These are phyloP conservation scores for Lithosia quadra DNA, from an alignment of 2,888 invertebrate species.

Conservation along the genomic window DNA sequence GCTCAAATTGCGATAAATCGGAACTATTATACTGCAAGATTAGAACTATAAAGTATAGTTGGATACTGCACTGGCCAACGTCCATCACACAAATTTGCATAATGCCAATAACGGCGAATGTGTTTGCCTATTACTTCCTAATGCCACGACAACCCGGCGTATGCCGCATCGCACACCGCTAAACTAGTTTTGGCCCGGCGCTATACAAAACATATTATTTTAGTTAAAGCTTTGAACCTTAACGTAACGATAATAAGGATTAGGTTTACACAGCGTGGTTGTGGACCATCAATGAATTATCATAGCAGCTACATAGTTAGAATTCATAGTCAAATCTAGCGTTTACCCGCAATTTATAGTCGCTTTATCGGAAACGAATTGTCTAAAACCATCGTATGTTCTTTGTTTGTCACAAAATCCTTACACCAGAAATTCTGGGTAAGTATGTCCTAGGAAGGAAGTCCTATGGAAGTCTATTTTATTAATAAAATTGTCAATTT, in stretches of 20 bases:
- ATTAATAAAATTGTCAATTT: too few species aligned
- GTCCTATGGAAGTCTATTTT: too few species aligned
- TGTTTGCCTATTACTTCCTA: background rate
- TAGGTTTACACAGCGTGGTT: background rate
- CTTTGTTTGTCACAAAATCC: too few species aligned
- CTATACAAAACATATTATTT: background rate
- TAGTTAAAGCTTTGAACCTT: background rate
- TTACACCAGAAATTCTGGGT: too few species aligned
- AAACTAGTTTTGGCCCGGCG: background rate
- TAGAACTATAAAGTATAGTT: too few species aligned
- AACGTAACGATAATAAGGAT: background rate
- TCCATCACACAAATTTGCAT: background rate
- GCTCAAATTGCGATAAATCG: background rate
- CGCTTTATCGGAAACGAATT: too few species aligned
- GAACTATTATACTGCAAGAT: background rate
- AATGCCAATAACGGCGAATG: background rate
- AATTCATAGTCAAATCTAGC: background rate
- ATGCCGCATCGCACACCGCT: background rate
- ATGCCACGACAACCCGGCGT: background rate
- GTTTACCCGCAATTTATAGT: background rate
- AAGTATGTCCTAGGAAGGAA: too few species aligned
- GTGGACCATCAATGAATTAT: background rate
- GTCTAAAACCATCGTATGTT: too few species aligned
- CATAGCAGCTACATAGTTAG: background rate
- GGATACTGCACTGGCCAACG: background rate